phyloP scores from a whole-genome alignment of 2,888 invertebrate species.

The Gisinianus flammeolus region DNA sequence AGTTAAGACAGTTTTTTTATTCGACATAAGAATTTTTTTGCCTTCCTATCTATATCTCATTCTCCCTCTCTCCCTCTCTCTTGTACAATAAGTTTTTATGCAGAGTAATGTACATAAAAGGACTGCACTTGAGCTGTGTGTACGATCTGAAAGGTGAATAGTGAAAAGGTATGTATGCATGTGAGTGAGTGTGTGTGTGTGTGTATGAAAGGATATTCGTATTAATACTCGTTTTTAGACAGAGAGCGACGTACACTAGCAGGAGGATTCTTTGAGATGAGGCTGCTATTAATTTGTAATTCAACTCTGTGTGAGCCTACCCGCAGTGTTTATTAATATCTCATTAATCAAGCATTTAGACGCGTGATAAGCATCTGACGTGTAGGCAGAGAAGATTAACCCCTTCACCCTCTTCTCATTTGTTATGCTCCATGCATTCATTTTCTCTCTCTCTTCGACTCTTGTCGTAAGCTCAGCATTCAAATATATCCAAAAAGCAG shows the following conservation, averaged over 20 bases:
- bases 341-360: conserved; percentile 56
- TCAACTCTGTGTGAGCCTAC: conserved; percentile 48
- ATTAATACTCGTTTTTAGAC: conserved; percentile 2
- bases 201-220: not conserved
- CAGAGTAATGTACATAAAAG: conserved; percentile 17
- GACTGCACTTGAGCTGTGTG: conserved; percentile 17
- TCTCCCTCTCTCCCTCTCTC: not conserved
- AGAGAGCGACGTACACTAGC: conserved; percentile 19
- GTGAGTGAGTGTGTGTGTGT: not conserved
- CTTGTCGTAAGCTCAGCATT: not conserved
- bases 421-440: conserved; percentile 44
- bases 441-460: not conserved
- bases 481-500: not conserved
- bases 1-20: conserved; percentile 28
- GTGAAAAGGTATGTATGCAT: not conserved
- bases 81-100: conserved; percentile 6
- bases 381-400: conserved; percentile 55
- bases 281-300: conserved; percentile 53
- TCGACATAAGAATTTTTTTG: not conserved
- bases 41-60: not conserved
- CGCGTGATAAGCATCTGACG: conserved; percentile 55
- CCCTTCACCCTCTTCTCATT: conserved; percentile 51
- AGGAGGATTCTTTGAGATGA: conserved; percentile 42
- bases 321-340: conserved; percentile 56
- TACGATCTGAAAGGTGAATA: conserved; percentile 1